Base-by-base conservation (phyloP, 2,113 vertebrate genomes). In the Sinocyclocheilus rhinocerous region DNA sequence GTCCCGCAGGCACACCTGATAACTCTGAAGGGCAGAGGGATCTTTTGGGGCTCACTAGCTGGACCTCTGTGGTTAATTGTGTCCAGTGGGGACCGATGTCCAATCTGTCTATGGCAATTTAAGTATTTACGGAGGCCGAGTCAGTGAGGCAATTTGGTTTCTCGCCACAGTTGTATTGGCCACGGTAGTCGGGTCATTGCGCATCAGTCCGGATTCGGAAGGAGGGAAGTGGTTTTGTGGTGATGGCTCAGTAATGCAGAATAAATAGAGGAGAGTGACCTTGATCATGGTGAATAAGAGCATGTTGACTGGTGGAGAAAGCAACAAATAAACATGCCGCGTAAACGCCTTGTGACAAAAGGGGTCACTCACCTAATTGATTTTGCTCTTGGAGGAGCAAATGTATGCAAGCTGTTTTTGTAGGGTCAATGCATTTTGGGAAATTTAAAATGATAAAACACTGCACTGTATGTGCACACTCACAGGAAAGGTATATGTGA, bases 1-100 rank as follows among this genome's bases (percentile, higher is more conserved):
- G 81, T 84, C 87, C 84, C 81, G 83, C 87, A 90, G 89, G 87
- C 85, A 0, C 84, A 87, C 85, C 85, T 86, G 87, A 90, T 90
- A 90, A 52, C 61, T 76, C 84, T 85, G 87, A 86, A 85, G 89
- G 87, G 81, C 87, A 85, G n/a, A 57, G 48, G 26, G 80, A 80
- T 84, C 48, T 84, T 87, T 72, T 83, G 78, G 84, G 61, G 80
- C 87, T 61, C 70, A 65, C 80, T 81, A 65, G 48, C 76, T 76
- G 79, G 11, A 80, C 57, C 83, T 81, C 76, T 77, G 45, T 70
- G 29, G 76, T 77, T 90, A 90, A 90, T 87, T 88, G 87, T 88
- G 85, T 88, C 87, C 76, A 52, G 24, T 55, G 57, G 89, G 79
- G 78, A 69, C 85, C 15, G 9, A 45, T 81, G 69, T 85, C 77